Evolutionary conservation across 2,888 invertebrate genomes (phyloP).

Genomic region (Acleris cristana): DNA sequence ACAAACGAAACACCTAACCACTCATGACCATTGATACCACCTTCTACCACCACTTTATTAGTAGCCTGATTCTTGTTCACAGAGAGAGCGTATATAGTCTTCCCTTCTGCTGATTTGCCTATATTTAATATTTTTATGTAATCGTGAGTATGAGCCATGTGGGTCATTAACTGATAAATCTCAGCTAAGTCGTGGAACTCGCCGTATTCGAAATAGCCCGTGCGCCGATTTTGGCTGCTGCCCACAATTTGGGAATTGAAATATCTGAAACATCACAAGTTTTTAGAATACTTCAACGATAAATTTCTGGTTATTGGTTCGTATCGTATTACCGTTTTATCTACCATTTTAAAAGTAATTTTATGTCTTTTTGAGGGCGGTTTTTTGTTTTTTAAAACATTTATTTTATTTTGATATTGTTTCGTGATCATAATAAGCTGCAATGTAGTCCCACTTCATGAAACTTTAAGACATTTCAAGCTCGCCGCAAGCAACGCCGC

Average conservation of each 20-base stretch:
- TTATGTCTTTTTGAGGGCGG: too few species aligned
- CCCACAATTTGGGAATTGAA: background rate
- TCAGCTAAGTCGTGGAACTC: slow-evolving; percentile 83
- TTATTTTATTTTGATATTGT: too few species aligned
- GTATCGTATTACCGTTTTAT: too few species aligned
- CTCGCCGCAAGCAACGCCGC: too few species aligned
- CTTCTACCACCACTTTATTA: slow-evolving; percentile 82
- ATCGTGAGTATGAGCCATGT: slow-evolving; percentile 68
- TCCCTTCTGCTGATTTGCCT: slow-evolving; percentile 75
- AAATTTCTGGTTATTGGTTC: too few species aligned
- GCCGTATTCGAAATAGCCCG: background rate
- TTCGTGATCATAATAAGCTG: too few species aligned
- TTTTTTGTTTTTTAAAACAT: too few species aligned
- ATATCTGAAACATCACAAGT: background rate
- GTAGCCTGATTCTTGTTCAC: slow-evolving; percentile 51
- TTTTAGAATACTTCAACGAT: background rate
- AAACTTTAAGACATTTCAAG: too few species aligned
- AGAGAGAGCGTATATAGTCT: slow-evolving; percentile 62
- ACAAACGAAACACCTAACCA: slow-evolving; percentile 87
- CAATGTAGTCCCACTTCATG: too few species aligned
- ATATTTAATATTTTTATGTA: slow-evolving; percentile 57
- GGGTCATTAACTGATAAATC: slow-evolving; percentile 83
- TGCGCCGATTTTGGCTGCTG: background rate
- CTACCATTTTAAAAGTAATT: too few species aligned
- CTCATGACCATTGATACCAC: slow-evolving; percentile 88